Base-by-base conservation (phyloP, 2,888 invertebrate species). In the Temnothorax rugatulus region DNA sequence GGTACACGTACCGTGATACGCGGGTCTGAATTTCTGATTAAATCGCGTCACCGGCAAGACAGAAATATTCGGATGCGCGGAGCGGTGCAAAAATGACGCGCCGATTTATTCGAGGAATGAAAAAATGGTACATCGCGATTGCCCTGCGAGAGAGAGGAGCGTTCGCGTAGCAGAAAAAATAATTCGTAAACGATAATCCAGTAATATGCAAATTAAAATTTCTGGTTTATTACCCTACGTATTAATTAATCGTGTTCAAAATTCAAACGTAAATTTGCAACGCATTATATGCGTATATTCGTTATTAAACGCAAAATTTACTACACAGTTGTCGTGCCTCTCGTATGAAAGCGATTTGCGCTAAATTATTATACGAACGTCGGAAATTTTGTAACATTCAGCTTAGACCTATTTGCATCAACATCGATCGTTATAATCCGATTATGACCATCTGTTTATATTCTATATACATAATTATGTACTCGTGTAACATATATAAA, bases 1-100 rank as follows among this genome's bases (percentile, higher is more conserved):
- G 47, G 79, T 47, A 59, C 34, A 25, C 25, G 59, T 73, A 54
- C 11, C 77, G 71, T 44, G 77, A 73, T 81, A 74, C 79, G 79
- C 59, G 59, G n/a, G 59, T 47, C 59, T 47, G 59, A 73, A 73
- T 81, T 81, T 47, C 79, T 81, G 79, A 81, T 74, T 73, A 81
- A 81, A 73, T 73, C 79, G 79, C 34, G 59, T 74, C 47, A 74
- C 74, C 74, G 21, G 44, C 25, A 63, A 82, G 74, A 83, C 25
- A 68, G 47, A 83, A 21, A 34, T 50, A 52, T 47, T 82, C 64
- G 50, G 41, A 59, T 61, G 47, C 66, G 54, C 9, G 83, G 38
- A 69, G 15, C 38, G 7, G 34, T 34, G n/a, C 50, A 52, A 38
- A 68, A 68, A 68, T 68, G 21, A 66, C 52, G 66, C 29, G 29